Evolutionary conservation across 1,140 invertebrate genomes (phyloP), one percentile per base, ranked within the genome.

Genomic region (Nasonia vitripennis): DNA sequence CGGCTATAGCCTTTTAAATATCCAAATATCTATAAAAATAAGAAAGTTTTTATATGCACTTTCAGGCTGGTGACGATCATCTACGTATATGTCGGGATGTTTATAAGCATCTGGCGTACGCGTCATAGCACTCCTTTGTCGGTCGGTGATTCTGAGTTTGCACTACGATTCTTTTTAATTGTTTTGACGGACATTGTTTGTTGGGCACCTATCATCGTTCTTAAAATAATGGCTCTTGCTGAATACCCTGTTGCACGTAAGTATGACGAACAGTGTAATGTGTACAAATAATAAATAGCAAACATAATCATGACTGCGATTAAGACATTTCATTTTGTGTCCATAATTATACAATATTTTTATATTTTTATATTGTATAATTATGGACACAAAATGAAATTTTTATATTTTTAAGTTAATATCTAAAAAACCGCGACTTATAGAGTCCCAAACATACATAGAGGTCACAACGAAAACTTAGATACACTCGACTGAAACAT

Each of bases 81-180:
- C 0, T 90, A 94, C 81, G 93, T 95, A 1, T 97, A 97, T 88
- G 92, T 93, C 2, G 94, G 94, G 20, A 95, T 97, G 91, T 95
- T 96, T 78, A 90, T 94, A 27, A 96, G 95, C 82, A 95, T 96
- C 88, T 94, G 94, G 90, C 92, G 94, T 88, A 95, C 95, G 23
- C 92, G 95, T 83, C 91, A 94, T 87, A 94, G 95, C 75, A 95
- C 95, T 74, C 93, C 95, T 45, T 89, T 96, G 67, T 94, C 94
- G 37, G 92, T 94, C 48, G 93, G 94, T 62, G 96, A 96, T 91
- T 95, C 94, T 45, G 95, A 96, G 89, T 95, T 97, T 88, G 96
- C 95, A 2, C 91, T 95, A 14, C 93, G 96, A 83, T 97, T 97
- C 90, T 96, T 96, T 87, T 94, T 97, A 86, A 97, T 97, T 81